A percentile compares a stretch with the other conserved stretches of the same genome.
These are phyloP conservation scores for Passer domesticus DNA, from an alignment of 2,113 vertebrate genomes.

Conservation along the genomic window DNA sequence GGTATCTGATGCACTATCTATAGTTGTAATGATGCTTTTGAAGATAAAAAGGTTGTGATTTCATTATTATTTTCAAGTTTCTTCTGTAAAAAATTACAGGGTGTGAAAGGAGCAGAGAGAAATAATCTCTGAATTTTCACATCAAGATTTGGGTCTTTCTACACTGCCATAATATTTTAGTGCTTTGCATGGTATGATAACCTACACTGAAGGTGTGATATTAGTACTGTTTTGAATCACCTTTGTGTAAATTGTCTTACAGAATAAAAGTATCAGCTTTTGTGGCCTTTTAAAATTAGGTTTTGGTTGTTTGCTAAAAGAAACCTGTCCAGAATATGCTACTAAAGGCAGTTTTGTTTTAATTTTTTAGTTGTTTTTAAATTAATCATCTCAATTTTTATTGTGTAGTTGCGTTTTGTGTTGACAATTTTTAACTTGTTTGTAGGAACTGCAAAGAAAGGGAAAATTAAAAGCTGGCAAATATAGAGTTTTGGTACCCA, in stretches of 20 bases:
- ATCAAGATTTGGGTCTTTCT: not conserved
- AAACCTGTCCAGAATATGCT: not conserved
- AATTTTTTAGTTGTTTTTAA: not conserved
- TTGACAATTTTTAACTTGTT: not conserved
- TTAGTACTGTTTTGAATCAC: not conserved
- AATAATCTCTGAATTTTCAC: not conserved
- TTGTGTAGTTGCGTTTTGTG: not conserved
- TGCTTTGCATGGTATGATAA: not conserved
- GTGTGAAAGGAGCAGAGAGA: not conserved
- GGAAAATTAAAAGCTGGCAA: not conserved
- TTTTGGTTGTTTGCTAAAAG: not conserved
- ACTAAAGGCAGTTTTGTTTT: not conserved
- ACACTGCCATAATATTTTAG: not conserved
- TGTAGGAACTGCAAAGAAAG: not conserved
- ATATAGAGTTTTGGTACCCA: not conserved
- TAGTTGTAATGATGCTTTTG: not conserved
- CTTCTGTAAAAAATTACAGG: not conserved
- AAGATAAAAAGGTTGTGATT: not conserved
- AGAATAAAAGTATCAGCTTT: not conserved
- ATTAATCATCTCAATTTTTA: not conserved
- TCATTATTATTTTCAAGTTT: not conserved
- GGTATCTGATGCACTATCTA: not conserved
- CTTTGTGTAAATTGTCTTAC: not conserved
- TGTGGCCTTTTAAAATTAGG: not conserved
- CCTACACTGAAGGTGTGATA: not conserved